These are phyloP conservation scores for Ailuropoda melanoleuca DNA, from an alignment of 2,113 vertebrate species.

Conservation along the genomic window DNA sequence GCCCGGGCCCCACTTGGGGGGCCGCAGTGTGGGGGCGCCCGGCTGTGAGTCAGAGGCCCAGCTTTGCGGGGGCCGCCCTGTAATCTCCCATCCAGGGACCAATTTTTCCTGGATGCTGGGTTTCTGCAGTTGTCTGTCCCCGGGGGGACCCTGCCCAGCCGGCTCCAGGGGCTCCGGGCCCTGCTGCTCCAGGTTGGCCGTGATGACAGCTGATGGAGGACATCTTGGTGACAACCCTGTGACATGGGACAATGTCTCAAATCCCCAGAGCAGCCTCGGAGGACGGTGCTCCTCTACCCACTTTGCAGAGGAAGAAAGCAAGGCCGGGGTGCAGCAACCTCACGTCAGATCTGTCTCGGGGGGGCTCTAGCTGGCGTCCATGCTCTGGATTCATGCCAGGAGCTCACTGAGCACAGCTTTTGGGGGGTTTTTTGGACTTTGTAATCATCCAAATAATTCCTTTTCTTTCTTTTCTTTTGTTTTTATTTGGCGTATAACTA, in stretches of 20 bases:
- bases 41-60: background rate
- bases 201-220: accelerated
- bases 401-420: background rate
- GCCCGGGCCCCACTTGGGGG: background rate
- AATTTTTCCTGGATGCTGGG: accelerated
- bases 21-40: background rate
- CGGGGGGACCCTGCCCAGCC: accelerated
- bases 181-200: background rate
- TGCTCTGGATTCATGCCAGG: accelerated
- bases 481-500: background rate
- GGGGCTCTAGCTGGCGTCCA: accelerated
- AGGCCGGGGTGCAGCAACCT: accelerated
- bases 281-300: no score
- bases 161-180: background rate
- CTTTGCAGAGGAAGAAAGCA: background rate
- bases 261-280: accelerated
- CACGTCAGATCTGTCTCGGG: background rate
- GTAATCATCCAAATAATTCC: background rate
- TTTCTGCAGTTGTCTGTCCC: background rate
- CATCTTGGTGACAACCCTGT: no score
- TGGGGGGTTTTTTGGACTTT: background rate
- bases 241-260: accelerated
- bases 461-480: background rate
- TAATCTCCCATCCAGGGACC: background rate
- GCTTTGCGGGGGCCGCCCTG: background rate